Evolutionary conservation across 2,797 vertebrate species (phyloP).

Genomic region (Micrastur ruficollis): DNA sequence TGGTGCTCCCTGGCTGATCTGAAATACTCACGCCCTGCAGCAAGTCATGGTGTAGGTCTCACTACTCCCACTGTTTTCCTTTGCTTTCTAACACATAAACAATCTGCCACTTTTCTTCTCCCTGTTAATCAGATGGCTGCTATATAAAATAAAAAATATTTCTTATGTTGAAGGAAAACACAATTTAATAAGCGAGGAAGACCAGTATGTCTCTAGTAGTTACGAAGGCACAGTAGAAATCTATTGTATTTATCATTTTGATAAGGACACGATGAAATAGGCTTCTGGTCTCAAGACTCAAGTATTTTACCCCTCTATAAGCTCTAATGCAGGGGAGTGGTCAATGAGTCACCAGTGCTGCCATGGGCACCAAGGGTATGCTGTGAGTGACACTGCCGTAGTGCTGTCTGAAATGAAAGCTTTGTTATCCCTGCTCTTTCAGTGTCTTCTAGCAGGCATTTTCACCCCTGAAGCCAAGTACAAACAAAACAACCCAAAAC

Average conservation of each 20-base stretch:
- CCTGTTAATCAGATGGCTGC: background rate
- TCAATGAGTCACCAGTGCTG: background rate
- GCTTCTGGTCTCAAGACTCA: background rate
- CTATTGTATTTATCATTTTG: background rate
- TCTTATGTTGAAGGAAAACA: background rate
- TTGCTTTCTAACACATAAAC: background rate
- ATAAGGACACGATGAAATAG: background rate
- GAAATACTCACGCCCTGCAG: accelerated
- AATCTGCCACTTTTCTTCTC: background rate
- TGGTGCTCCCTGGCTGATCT: background rate
- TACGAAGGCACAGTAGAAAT: background rate
- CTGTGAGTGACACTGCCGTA: accelerated
- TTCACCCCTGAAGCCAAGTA: background rate
- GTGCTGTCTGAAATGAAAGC: background rate
- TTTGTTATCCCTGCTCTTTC: background rate
- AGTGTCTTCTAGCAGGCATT: background rate
- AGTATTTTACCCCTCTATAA: background rate
- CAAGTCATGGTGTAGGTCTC: background rate
- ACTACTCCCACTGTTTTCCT: background rate
- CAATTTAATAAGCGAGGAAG: background rate
- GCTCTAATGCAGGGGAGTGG: background rate
- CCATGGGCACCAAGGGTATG: background rate
- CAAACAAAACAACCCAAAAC: background rate
- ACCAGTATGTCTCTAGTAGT: accelerated
- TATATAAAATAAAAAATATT: background rate